Evolutionary conservation across 2,888 invertebrate species (phyloP).

Genomic region (Lasiommata megera): DNA sequence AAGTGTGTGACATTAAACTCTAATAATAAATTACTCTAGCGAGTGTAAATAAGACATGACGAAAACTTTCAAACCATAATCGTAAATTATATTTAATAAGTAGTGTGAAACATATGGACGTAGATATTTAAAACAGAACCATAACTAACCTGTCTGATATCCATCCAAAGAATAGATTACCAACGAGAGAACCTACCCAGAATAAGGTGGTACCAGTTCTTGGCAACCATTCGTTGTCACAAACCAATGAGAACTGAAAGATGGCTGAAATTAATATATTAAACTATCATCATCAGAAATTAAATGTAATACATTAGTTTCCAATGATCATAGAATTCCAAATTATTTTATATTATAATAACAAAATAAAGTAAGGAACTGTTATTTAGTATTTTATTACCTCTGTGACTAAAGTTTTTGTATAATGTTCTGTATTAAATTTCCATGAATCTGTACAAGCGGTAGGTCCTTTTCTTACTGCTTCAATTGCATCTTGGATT

Average conservation of each 20-base stretch:
- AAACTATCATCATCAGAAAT: neutral
- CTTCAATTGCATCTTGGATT: slow-evolving; percentile 44
- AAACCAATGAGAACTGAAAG: slow-evolving; percentile 83
- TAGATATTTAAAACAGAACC: neutral
- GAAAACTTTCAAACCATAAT: too few relatives aligned
- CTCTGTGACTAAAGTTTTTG: slow-evolving; percentile 84
- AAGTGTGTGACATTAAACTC: too few relatives aligned
- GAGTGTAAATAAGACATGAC: too few relatives aligned
- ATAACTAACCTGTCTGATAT: slow-evolving; percentile 82
- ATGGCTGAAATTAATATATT: neutral
- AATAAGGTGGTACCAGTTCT: slow-evolving; percentile 84
- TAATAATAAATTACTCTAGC: too few relatives aligned
- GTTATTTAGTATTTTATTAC: slow-evolving; percentile 51
- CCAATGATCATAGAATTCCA: neutral
- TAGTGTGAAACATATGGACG: too few relatives aligned
- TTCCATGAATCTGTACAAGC: slow-evolving; percentile 82
- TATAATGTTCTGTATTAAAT: slow-evolving; percentile 83
- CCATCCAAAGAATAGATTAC: slow-evolving; percentile 85
- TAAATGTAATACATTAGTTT: neutral
- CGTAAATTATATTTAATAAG: too few relatives aligned
- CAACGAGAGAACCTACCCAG: slow-evolving; percentile 85
- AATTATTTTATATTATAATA: too few relatives aligned
- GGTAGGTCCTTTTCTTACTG: slow-evolving; percentile 57
- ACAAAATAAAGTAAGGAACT: too few relatives aligned
- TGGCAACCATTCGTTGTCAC: slow-evolving; percentile 83